Base-by-base conservation (phyloP, 2,888 invertebrate species). In the Temnothorax unifasciatus region DNA sequence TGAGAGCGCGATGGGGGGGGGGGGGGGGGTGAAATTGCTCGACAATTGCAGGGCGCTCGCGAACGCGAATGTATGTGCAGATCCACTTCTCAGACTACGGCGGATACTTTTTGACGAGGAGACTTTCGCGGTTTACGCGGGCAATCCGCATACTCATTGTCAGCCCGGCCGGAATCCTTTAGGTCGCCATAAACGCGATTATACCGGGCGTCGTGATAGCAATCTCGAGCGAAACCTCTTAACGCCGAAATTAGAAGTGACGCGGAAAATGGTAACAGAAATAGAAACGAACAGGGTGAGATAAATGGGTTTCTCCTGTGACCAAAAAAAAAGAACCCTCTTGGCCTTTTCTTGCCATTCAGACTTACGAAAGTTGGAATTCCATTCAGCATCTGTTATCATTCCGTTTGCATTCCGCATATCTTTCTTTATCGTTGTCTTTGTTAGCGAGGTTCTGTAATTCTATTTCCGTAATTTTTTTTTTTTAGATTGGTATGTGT, bases 11-110 rank as follows among this genome's bases (percentile, higher is more conserved):
- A 63, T 34, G 61, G 63, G 25, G 21, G 38, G n/a, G 21, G 57
- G 54, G 21, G 61, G 63, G 25, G 21, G 38, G n/a, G 21, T 25
- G 50, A 83, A 83, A 81, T 69, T 79, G 52, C 61, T 59, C n/a
- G 54, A 41, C n/a, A 41, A 44, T 54, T 57, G 44, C 64, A 21
- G 54, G 8, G 9, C 5, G 25, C 18, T 71, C 18, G 71, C 59
- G 41, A 38, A 59, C 34, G 50, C 18, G 29, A 18, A 4, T 4
- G 13, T 18, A n/a, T n/a, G n/a, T 61, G 34, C 18, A 34, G 3
- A 11, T 63, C 5, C 38, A 38, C 11, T 18, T n/a, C 21, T 63
- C 63, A 15, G 66, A 50, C 18, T 59, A n/a, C n/a, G 15, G n/a
- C 15, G 25, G 41, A 34, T 44, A 59, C 8, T 15, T 69, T 59